phyloP scores from a whole-genome alignment of 2,888 invertebrate species.

The Xestia xanthographa region DNA sequence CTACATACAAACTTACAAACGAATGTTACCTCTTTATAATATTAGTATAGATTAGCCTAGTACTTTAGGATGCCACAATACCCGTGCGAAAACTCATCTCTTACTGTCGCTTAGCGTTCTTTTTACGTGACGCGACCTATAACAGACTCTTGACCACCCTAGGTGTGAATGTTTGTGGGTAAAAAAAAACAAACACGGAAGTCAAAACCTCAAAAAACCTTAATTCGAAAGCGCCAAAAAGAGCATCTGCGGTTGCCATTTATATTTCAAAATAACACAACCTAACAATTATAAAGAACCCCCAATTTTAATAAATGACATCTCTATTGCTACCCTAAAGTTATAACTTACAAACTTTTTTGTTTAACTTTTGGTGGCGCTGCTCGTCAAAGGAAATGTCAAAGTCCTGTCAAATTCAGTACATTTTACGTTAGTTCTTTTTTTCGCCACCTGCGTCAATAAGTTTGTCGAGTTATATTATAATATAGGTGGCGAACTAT shows the following conservation, averaged over 20 bases:
- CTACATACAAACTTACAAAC: too few species aligned
- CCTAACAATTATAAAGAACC: constrained; percentile 56
- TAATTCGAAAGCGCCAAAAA: constrained; percentile 47
- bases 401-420: background rate
- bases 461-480: background rate
- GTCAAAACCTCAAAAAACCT: constrained; percentile 8
- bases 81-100: too few species aligned
- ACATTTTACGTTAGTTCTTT: constrained; percentile 15
- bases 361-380: constrained; percentile 7
- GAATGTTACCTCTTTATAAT: too few species aligned
- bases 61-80: too few species aligned
- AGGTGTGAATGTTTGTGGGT: background rate
- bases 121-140: too few species aligned
- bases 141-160: background rate
- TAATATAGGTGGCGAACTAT: constrained; percentile 76
- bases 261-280: constrained; percentile 45
- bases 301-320: constrained; percentile 71
- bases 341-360: constrained; percentile 56
- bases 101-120: too few species aligned
- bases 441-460: constrained; percentile 10
- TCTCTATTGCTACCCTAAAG: constrained; percentile 75
- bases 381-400: constrained; percentile 3
- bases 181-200: constrained; percentile 36
- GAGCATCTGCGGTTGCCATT: constrained; percentile 52
- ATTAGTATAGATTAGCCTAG: too few species aligned